A percentile compares a stretch with the other conserved stretches of the same genome.
phyloP scores from a whole-genome alignment of 2,888 invertebrate genomes.

The Platycheirus rosarum region DNA sequence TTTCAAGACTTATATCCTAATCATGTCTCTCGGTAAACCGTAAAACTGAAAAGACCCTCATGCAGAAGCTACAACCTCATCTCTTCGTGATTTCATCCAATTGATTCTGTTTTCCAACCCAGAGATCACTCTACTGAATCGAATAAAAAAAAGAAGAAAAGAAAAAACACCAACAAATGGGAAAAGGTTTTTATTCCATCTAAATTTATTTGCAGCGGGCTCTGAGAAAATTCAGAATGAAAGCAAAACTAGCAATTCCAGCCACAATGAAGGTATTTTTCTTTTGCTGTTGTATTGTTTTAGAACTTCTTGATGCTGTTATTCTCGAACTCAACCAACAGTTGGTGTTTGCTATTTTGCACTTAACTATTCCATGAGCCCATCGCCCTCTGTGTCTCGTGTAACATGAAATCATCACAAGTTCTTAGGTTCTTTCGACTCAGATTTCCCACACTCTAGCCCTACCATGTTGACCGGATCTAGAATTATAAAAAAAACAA shows the following conservation, averaged over 20 bases:
- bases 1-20: constrained; percentile 35
- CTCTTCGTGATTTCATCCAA: constrained; percentile 65
- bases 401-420: constrained; percentile 71
- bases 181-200: constrained; percentile 16
- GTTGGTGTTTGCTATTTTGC: constrained; percentile 44
- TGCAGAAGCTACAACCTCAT: not conserved
- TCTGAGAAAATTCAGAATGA: constrained; percentile 50
- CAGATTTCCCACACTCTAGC: constrained; percentile 73
- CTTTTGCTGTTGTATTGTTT: constrained; percentile 1
- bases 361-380: constrained; percentile 63
- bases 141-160: constrained; percentile 8
- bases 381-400: constrained; percentile 49
- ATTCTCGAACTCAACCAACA: constrained; percentile 1
- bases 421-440: constrained; percentile 51
- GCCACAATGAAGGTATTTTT: constrained; percentile 33
- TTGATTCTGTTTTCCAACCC: constrained; percentile 59
- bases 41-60: not conserved
- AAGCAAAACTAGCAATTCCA: constrained; percentile 54
- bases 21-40: constrained; percentile 40
- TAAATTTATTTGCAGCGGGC: constrained; percentile 42
- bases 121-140: constrained; percentile 69
- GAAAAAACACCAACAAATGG: not conserved
- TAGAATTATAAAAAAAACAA: constrained; percentile 58
- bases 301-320: constrained; percentile 19
- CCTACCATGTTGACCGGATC: constrained; percentile 63